phyloP scores from a whole-genome alignment of 2,888 invertebrate species.

The Drosophila subquinaria region DNA sequence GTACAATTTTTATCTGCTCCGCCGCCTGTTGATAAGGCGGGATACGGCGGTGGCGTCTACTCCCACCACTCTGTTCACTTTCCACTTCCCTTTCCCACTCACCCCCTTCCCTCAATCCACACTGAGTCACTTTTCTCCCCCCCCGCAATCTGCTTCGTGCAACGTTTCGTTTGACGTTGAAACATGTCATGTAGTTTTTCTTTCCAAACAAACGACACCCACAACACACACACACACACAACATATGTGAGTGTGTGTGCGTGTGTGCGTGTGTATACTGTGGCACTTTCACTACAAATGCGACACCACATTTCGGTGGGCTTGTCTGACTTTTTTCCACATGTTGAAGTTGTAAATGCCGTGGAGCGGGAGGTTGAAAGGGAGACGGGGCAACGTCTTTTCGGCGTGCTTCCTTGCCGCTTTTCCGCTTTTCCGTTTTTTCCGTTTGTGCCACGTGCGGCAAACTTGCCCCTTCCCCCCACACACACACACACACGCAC shows the following conservation, averaged over 20 bases:
- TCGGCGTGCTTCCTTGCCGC: conserved; percentile 54
- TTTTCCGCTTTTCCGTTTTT: conserved; percentile 34
- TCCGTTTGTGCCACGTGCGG: conserved; percentile 57
- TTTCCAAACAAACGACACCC: conserved; percentile 53
- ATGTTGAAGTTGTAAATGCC: conserved; percentile 39
- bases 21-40: conserved; percentile 67
- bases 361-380: neutral
- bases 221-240: conserved; percentile 34
- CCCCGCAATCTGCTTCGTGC: neutral
- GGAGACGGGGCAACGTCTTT: conserved; percentile 45
- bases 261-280: conserved; percentile 5
- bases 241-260: neutral
- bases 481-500: conserved; percentile 17
- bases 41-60: conserved; percentile 11
- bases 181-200: conserved; percentile 70
- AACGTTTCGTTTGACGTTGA: conserved; percentile 59
- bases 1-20: conserved; percentile 46
- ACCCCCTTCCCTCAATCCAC: neutral
- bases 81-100: neutral
- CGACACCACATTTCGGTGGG: conserved; percentile 49
- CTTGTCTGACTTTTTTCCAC: conserved; percentile 47
- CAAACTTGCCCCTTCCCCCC: conserved; percentile 58
- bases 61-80: neutral
- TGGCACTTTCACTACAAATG: conserved; percentile 63
- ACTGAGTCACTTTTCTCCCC: neutral